Conservation (phyloP, 2,797 vertebrate species). For the Cyclura pinguis region DNA sequence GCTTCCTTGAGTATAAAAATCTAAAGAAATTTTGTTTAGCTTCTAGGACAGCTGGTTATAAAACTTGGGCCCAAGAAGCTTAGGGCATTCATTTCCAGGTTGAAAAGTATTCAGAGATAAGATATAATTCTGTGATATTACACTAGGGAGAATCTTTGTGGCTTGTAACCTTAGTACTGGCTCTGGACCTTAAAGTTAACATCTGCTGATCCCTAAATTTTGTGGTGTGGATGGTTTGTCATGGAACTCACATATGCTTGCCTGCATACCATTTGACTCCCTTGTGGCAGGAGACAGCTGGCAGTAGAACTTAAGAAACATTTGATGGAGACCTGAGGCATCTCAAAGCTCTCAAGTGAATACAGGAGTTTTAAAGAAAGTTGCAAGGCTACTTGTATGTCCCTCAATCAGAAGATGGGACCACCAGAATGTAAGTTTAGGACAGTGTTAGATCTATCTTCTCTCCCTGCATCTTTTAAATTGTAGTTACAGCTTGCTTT, state of each 20-base stretch:
- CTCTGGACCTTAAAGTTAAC: not conserved
- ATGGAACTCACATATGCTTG: not conserved
- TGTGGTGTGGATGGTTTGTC: not conserved
- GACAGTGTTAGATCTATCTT: slow-evolving; percentile 1
- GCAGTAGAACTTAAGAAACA: not conserved
- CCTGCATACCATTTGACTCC: not conserved
- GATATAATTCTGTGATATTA: not conserved
- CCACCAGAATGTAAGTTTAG: not conserved
- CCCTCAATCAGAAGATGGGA: not conserved
- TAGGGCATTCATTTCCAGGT: not conserved
- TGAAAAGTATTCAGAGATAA: not conserved
- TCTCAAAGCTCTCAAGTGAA: not conserved
- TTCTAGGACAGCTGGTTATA: not conserved
- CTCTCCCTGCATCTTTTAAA: not conserved
- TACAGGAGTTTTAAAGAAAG: slow-evolving; percentile 5
- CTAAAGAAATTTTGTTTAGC: not conserved
- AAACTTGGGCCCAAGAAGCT: not conserved
- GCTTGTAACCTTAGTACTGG: not conserved
- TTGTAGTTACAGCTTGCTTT: not conserved
- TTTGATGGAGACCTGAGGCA: not conserved
- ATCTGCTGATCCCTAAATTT: not conserved
- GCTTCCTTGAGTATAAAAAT: not conserved
- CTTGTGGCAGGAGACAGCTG: slow-evolving; percentile 1
- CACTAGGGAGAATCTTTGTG: not conserved
- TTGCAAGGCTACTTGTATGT: not conserved